phyloP scores from a whole-genome alignment of 2,888 invertebrate species.

The Aproaerema taeniolella region DNA sequence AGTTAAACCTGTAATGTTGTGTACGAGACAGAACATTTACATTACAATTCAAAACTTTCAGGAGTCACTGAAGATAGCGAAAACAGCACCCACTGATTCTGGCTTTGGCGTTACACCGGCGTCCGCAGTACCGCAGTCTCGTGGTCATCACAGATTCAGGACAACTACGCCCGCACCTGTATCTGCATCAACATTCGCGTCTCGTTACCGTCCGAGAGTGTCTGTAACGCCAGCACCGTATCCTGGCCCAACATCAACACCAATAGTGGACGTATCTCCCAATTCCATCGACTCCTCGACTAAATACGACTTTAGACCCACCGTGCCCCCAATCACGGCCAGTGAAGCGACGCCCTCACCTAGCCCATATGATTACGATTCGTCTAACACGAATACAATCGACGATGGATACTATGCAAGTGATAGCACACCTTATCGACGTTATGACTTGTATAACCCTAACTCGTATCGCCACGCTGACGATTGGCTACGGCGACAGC shows the following conservation, averaged over 20 bases:
- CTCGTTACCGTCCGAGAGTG: slow-evolving; percentile 48
- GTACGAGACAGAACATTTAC: too few relatives aligned
- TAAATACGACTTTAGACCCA: slow-evolving; percentile 56
- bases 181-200: slow-evolving; percentile 32
- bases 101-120: slow-evolving; percentile 79
- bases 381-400: slow-evolving; percentile 58
- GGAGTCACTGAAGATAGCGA: slow-evolving; percentile 85
- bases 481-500: slow-evolving; percentile 47
- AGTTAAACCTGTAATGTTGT: too few relatives aligned
- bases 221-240: slow-evolving; percentile 50
- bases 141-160: slow-evolving; percentile 46
- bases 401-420: slow-evolving; percentile 52
- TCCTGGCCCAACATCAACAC: slow-evolving; percentile 47
- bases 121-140: slow-evolving; percentile 48
- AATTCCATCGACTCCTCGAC: slow-evolving; percentile 66
- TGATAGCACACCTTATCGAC: slow-evolving; percentile 45
- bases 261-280: slow-evolving; percentile 62
- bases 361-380: slow-evolving; percentile 56
- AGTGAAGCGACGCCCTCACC: slow-evolving; percentile 50
- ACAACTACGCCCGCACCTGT: slow-evolving; percentile 45
- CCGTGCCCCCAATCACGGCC: slow-evolving; percentile 59
- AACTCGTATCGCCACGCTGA: slow-evolving; percentile 68
- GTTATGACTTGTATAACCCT: slow-evolving; percentile 60
- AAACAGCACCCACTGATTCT: slow-evolving; percentile 82
- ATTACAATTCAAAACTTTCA: slow-evolving; percentile 41